Conservation (phyloP, 2,888 invertebrate species). For the Taenaris catops region DNA sequence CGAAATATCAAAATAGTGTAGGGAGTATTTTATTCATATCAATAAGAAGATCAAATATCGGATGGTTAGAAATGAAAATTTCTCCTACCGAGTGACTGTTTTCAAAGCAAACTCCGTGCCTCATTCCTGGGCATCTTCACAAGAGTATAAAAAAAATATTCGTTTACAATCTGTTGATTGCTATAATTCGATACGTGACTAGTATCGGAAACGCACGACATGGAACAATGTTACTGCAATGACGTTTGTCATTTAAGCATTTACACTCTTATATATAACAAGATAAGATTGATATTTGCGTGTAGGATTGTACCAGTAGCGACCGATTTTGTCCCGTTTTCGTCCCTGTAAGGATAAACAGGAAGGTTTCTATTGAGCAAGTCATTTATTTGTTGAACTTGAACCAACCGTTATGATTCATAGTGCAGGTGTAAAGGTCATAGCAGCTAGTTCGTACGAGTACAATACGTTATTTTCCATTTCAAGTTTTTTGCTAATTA, state of each 20-base stretch:
- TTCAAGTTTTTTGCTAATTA: conserved; percentile 3
- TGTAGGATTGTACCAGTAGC: conserved; percentile 18
- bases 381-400: conserved; percentile 34
- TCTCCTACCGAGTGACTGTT: no score
- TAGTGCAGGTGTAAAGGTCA: conserved; percentile 22
- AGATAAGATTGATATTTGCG: conserved; percentile 31
- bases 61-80: no score
- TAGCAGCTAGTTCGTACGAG: background rate
- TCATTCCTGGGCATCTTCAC: no score
- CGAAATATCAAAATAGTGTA: no score
- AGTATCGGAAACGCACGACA: conserved; percentile 42
- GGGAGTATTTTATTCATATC: no score
- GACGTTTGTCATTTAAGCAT: conserved; percentile 13
- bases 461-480: conserved; percentile 2
- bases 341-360: conserved; percentile 57
- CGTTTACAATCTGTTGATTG: conserved; percentile 46
- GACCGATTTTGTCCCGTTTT: conserved; percentile 37
- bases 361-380: conserved; percentile 56
- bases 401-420: conserved; percentile 25
- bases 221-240: conserved; percentile 31
- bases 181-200: conserved; percentile 58
- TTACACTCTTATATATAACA: conserved; percentile 27
- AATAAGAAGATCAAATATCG: no score
- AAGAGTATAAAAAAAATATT: no score
- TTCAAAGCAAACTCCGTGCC: no score